Evolutionary conservation across 2,113 vertebrate species (phyloP).

Genomic region (Pipa parva): DNA sequence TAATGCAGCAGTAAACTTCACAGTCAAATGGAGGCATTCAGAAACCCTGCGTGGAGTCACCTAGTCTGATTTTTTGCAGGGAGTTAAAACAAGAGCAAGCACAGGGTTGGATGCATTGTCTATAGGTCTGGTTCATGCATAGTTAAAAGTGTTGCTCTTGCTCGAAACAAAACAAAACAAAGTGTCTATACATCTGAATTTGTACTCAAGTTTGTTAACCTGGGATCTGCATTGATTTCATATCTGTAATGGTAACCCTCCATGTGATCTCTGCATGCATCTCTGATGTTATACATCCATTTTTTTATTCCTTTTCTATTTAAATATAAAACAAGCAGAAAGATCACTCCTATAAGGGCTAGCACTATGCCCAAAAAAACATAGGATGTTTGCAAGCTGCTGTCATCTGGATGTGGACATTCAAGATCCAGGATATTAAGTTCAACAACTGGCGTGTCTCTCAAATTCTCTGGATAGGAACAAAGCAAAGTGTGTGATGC

Average conservation of each 20-base stretch:
- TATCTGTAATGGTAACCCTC: constrained; percentile 98
- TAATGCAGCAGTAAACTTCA: constrained; percentile 52
- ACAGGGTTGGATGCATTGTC: constrained; percentile 46
- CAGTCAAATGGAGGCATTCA: constrained; percentile 48
- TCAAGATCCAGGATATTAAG: constrained; percentile 62
- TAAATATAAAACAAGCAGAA: constrained; percentile 93
- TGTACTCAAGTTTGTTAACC: constrained; percentile 88
- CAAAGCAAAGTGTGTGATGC: constrained; percentile 67
- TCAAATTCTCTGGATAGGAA: constrained; percentile 61
- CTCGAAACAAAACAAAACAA: not conserved
- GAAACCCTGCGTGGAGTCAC: constrained; percentile 44
- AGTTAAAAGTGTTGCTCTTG: constrained; percentile 40
- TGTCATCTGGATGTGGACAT: constrained; percentile 63
- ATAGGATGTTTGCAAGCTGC: constrained; percentile 88
- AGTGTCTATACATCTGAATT: constrained; percentile 84
- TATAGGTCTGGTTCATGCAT: constrained; percentile 78
- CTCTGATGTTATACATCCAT: constrained; percentile 95
- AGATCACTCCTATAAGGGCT: constrained; percentile 92
- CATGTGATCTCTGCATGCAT: constrained; percentile 98
- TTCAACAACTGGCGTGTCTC: constrained; percentile 60
- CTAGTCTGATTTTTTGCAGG: constrained; percentile 42
- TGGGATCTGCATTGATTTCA: constrained; percentile 89
- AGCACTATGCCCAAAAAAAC: constrained; percentile 93
- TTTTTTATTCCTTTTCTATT: constrained; percentile 97
- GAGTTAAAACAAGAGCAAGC: constrained; percentile 50